A percentile compares a stretch with the other conserved stretches of the same genome.
phyloP scores from a whole-genome alignment of 2,888 invertebrate species.

The Allophyes oxyacanthae region DNA sequence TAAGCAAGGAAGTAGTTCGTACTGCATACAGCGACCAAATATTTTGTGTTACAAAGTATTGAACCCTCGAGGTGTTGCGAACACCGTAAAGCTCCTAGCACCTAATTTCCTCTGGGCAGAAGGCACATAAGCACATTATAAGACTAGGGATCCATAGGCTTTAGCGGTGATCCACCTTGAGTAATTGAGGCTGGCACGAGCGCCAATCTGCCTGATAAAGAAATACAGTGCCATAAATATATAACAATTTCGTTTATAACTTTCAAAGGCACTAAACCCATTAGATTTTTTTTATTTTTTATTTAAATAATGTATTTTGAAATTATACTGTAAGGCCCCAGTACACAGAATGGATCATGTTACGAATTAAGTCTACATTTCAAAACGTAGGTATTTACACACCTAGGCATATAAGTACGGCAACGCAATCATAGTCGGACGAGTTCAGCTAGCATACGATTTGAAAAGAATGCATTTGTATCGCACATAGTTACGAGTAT shows the following conservation, averaged over 20 bases:
- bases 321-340: no score
- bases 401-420: no score
- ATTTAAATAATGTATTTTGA: no score
- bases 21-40: slow-evolving; percentile 83
- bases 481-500: no score
- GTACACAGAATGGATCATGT: no score
- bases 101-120: slow-evolving; percentile 28
- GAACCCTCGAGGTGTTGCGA: slow-evolving; percentile 24
- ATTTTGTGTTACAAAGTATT: slow-evolving; percentile 62
- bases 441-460: no score
- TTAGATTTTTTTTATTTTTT: no score
- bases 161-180: slow-evolving; percentile 13
- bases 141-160: slow-evolving; percentile 14
- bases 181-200: slow-evolving; percentile 21
- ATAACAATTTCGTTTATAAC: slow-evolving; percentile 33
- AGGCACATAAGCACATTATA: slow-evolving; percentile 9
- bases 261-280: slow-evolving; percentile 21
- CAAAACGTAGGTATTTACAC: no score
- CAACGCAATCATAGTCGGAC: no score
- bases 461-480: no score
- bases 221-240: slow-evolving; percentile 63
- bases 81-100: slow-evolving; percentile 32
- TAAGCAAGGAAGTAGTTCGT: slow-evolving; percentile 44
- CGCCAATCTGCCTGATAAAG: slow-evolving; percentile 20
- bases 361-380: no score